A percentile compares a stretch with the other conserved stretches of the same genome.
These are phyloP conservation scores for Echinometra lucunter DNA, from an alignment of 53 echinoderm and acorn worm species.

Conservation along the genomic window DNA sequence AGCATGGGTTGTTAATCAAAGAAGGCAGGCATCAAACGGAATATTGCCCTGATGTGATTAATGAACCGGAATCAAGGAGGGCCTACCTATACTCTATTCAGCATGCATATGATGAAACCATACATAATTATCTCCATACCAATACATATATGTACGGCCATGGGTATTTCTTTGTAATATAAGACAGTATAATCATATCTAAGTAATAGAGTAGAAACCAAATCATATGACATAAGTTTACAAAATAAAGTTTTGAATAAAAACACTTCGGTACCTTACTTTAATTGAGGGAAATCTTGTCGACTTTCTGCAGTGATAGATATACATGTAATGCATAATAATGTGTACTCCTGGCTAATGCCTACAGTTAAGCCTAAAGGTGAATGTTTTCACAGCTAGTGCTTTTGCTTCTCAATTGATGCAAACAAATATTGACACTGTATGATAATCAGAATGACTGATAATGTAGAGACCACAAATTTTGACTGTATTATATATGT, in stretches of 20 bases:
- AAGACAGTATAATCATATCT: too few relatives aligned
- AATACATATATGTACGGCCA: background rate
- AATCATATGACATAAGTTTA: too few relatives aligned
- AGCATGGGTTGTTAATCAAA: constrained; percentile 22
- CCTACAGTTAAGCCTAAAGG: background rate
- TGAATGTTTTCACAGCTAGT: background rate
- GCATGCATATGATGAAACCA: background rate
- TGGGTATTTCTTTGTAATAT: background rate
- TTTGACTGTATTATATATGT: background rate
- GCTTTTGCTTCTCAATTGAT: background rate
- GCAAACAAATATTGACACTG: background rate
- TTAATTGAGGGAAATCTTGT: too few relatives aligned
- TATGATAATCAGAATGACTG: background rate
- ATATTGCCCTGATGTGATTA: constrained; percentile 51
- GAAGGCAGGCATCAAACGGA: constrained; percentile 38
- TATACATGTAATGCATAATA: too few relatives aligned
- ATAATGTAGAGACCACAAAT: background rate
- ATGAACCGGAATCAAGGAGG: constrained; percentile 3
- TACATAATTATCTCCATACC: background rate
- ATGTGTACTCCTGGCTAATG: background rate
- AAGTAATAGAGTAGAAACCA: too few relatives aligned
- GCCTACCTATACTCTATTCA: background rate
- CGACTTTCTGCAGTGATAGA: too few relatives aligned
- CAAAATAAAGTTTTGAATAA: too few relatives aligned
- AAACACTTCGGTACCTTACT: too few relatives aligned